Percentiles rank a stretch among this genome's conserved stretches.
phyloP scores from a whole-genome alignment of 2,888 invertebrate genomes.

The Cataglyphis livida region DNA sequence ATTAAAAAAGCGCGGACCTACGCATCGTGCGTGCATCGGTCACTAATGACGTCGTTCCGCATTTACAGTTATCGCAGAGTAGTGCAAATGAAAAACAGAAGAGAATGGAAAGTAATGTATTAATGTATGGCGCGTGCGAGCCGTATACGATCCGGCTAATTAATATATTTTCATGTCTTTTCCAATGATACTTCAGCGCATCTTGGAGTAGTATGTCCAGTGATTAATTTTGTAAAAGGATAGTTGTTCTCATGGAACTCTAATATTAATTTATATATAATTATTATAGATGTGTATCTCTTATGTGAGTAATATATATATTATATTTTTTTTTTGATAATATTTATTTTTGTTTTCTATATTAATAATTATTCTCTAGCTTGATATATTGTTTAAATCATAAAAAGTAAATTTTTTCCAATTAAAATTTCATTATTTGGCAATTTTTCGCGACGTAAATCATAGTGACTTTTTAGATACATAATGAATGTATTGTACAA shows the following conservation, averaged over 20 bases:
- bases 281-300: background rate
- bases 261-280: background rate
- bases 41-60: conserved; percentile 54
- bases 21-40: conserved; percentile 38
- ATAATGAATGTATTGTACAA: background rate
- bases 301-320: background rate
- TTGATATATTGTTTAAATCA: background rate
- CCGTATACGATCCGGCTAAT: conserved; percentile 29
- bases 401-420: background rate
- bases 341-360: background rate
- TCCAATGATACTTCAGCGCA: background rate
- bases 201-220: background rate
- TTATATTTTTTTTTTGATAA: background rate
- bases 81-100: conserved; percentile 14
- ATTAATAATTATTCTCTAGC: background rate
- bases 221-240: background rate
- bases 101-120: conserved; percentile 33
- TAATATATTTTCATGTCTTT: conserved; percentile 31
- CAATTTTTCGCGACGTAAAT: background rate
- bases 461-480: background rate
- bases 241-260: background rate
- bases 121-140: conserved; percentile 27
- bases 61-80: conserved; percentile 52
- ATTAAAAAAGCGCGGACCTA: conserved; percentile 50
- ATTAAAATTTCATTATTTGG: background rate